phyloP scores from a whole-genome alignment of 2,797 vertebrate species.

The Antennarius maculatus region DNA sequence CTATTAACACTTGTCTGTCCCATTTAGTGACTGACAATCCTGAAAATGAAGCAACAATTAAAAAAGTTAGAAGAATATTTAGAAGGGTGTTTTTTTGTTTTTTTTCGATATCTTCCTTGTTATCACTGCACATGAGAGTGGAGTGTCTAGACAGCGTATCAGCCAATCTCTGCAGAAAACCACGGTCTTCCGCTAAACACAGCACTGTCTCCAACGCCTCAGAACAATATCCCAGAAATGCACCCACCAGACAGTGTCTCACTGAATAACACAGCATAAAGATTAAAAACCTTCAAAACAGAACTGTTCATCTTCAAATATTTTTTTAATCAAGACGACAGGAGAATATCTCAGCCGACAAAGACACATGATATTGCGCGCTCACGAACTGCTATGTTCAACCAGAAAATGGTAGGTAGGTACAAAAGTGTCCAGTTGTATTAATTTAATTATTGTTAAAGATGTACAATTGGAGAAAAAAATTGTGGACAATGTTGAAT shows the following conservation, averaged over 20 bases:
- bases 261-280: constrained; percentile 20
- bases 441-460: background rate
- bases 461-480: background rate
- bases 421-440: constrained; percentile 7
- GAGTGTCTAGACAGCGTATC: constrained; percentile 74
- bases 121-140: constrained; percentile 67
- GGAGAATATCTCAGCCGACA: constrained; percentile 47
- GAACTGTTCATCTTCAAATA: constrained; percentile 14
- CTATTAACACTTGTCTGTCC: constrained; percentile 70
- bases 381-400: constrained; percentile 7
- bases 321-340: constrained; percentile 40
- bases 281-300: background rate
- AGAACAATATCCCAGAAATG: constrained; percentile 60
- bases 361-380: constrained; percentile 50
- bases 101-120: constrained; percentile 64
- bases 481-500: constrained; percentile 19
- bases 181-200: constrained; percentile 50
- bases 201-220: constrained; percentile 45
- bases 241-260: constrained; percentile 34
- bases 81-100: constrained; percentile 49
- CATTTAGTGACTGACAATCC: constrained; percentile 65
- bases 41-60: constrained; percentile 59
- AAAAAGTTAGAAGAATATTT: constrained; percentile 59
- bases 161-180: constrained; percentile 62
- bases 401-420: background rate